These are phyloP conservation scores for Lasioglossum lativentre DNA, from an alignment of 2,888 invertebrate genomes.

Conservation along the genomic window DNA sequence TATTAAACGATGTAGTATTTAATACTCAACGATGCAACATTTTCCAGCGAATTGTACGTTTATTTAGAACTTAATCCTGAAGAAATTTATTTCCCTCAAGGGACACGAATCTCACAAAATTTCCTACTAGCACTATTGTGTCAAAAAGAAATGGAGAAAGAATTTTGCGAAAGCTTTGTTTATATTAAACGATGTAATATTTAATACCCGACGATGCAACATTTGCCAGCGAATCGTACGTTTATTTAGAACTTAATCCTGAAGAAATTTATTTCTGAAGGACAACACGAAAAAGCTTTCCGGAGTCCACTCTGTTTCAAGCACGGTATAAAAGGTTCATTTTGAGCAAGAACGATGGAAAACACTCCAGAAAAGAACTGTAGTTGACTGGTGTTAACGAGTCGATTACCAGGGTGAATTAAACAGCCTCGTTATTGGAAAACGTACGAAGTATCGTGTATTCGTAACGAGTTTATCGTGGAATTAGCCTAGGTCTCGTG, in stretches of 20 bases:
- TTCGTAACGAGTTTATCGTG: constrained; percentile 55
- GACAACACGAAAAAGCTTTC: not conserved
- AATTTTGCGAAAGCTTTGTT: not conserved
- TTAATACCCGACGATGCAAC: not conserved
- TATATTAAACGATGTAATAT: not conserved
- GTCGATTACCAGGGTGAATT: constrained; percentile 51
- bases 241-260: not conserved
- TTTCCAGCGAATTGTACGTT: not conserved
- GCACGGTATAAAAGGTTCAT: not conserved
- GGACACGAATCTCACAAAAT: too few relatives aligned
- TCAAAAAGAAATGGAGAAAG: not conserved
- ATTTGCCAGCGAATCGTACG: not conserved
- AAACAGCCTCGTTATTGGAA: constrained; percentile 57
- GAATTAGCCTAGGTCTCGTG: constrained; percentile 54
- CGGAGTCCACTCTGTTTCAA: not conserved
- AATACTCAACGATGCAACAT: not conserved
- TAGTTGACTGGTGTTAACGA: constrained; percentile 25
- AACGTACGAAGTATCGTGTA: constrained; percentile 43
- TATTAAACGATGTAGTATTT: not conserved
- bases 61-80: not conserved
- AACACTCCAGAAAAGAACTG: not conserved
- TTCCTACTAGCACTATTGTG: too few relatives aligned
- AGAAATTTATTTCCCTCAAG: not conserved
- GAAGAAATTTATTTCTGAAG: not conserved
- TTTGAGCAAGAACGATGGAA: not conserved